phyloP scores from a whole-genome alignment of 2,113 vertebrate genomes.

The Nycticebus coucang region DNA sequence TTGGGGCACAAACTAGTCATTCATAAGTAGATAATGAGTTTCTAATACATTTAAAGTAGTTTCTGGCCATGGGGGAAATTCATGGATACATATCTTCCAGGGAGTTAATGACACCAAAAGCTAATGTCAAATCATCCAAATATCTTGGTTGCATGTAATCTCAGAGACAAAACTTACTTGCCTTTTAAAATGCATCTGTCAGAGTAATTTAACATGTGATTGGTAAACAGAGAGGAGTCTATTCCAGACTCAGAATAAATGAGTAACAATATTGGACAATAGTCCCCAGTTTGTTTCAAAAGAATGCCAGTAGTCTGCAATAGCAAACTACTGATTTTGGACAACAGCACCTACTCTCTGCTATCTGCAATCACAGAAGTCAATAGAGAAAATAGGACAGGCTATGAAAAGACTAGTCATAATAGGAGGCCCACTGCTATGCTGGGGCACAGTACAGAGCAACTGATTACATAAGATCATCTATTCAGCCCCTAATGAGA shows the following conservation, averaged over 20 bases:
- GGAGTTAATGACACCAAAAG: constrained; percentile 59
- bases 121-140: constrained; percentile 59
- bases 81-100: neutral
- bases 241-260: constrained; percentile 62
- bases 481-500: constrained; percentile 67
- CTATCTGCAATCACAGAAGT: constrained; percentile 63
- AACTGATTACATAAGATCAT: constrained; percentile 65
- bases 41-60: neutral
- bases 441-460: constrained; percentile 49
- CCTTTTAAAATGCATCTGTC: constrained; percentile 64
- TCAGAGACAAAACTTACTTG: constrained; percentile 57
- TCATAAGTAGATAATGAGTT: neutral
- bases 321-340: constrained; percentile 62
- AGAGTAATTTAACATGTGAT: constrained; percentile 62
- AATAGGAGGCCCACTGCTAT: constrained; percentile 59
- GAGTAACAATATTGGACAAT: constrained; percentile 55
- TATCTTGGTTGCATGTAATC: constrained; percentile 57
- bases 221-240: constrained; percentile 60
- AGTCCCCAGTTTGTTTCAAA: constrained; percentile 56
- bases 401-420: constrained; percentile 64
- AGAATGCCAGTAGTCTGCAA: constrained; percentile 50
- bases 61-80: constrained; percentile 23
- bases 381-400: constrained; percentile 67
- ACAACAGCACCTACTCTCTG: constrained; percentile 57
- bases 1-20: neutral